Base-by-base conservation (phyloP, 2,888 invertebrate genomes). In the Stramonita haemastoma region DNA sequence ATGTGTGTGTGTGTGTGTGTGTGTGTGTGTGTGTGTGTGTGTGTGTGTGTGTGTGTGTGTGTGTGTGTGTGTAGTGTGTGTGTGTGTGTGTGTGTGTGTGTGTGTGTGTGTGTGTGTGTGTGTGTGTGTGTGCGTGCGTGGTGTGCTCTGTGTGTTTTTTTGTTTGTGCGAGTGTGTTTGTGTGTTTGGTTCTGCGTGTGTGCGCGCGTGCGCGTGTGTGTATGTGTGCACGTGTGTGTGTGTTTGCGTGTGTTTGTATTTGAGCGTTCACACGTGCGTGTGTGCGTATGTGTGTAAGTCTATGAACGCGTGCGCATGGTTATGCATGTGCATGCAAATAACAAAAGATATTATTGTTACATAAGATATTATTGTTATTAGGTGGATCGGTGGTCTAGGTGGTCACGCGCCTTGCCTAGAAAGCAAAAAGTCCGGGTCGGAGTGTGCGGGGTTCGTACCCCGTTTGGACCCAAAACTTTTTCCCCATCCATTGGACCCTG, bases 1-100 rank as follows among this genome's bases (percentile, higher is more conserved):
- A 29, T 77, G 73, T 77, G 73, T 77, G 73, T 66, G 73, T 77
- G 73, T 77, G 73, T 77, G 73, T 77, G 73, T 77, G 73, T 77
- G 73, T 77, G 29, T 73, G 73, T 79, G 79, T 32, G 15, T 66
- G 66, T 6, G 66, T 6, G 66, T 6, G 66, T 6, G 66, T 6
- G 66, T 2, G 29, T 4, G 73, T 73, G 73, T 5, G 73, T 73
- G 26, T n/a, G 73, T 73, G 73, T n/a, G 11, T 8, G 73, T 5
- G 73, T 1, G 73, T 11, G 73, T 19, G 73, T 73, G 73, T 73
- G 22, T 73, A 0, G 11, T 1, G 73, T 2, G 29, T 1, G 73
- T n/a, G 22, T 11, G 73, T 73, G 2, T 26, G n/a, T 73, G 1
- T 73, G 73, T 73, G 70, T 17, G 70, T 70, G 17, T 22, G 15